Percentiles rank a stretch among this genome's conserved stretches.
Conservation (phyloP, 1,140 invertebrate species). For the Mercenaria mercenaria region DNA sequence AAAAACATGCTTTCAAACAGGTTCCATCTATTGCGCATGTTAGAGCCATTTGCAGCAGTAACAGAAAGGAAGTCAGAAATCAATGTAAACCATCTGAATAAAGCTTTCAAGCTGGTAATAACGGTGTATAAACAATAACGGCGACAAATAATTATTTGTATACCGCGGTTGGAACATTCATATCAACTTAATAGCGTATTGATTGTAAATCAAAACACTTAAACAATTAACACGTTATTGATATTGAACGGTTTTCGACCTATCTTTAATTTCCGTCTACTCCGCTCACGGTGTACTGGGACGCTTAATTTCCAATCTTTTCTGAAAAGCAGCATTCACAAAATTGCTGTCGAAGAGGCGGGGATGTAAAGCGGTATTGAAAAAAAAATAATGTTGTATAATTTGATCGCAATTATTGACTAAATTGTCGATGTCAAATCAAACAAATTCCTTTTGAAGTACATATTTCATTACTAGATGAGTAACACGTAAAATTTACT, state of each 20-base stretch:
- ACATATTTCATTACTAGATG: constrained; percentile 1
- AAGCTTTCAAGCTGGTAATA: background rate
- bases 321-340: background rate
- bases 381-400: background rate
- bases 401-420: constrained; percentile 3
- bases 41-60: background rate
- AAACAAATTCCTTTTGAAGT: background rate
- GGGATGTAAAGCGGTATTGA: background rate
- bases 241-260: constrained; percentile 21
- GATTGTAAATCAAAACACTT: constrained; percentile 60
- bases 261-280: background rate
- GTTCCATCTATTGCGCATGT: background rate
- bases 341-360: background rate
- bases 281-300: background rate
- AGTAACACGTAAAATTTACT: background rate
- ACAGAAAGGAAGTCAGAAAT: background rate
- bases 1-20: background rate
- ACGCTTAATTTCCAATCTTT: background rate
- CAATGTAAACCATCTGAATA: background rate
- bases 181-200: constrained; percentile 45
- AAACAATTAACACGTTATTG: constrained; percentile 50
- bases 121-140: constrained; percentile 23
- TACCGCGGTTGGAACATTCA: constrained; percentile 16
- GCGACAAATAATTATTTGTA: constrained; percentile 55
- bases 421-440: background rate